Percentiles rank a stretch among this genome's conserved stretches.
Evolutionary conservation across 2,113 vertebrate genomes (phyloP).

Genomic region (Grammomys surdaster): DNA sequence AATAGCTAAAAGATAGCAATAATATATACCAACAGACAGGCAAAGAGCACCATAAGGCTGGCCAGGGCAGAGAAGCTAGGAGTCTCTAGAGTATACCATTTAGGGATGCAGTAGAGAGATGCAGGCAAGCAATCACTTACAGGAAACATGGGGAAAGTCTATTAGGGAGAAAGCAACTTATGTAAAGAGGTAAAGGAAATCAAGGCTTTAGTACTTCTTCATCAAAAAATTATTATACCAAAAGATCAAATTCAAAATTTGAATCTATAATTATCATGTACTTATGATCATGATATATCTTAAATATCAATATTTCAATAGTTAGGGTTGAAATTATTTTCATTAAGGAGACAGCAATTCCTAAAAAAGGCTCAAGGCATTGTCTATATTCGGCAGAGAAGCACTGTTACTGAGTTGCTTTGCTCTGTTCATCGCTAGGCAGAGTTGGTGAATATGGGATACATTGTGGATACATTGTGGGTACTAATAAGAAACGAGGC

Average conservation of each 20-base stretch:
- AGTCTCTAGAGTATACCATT: rapidly evolving
- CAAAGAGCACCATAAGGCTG: neutral
- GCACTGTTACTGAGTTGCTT: no score
- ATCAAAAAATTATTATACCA: neutral
- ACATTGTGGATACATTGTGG: neutral
- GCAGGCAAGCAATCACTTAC: rapidly evolving
- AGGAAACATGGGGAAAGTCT: no score
- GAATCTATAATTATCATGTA: neutral
- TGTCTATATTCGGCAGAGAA: neutral
- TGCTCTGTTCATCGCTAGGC: neutral
- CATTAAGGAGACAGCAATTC: neutral
- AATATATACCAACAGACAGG: neutral
- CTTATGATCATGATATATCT: neutral
- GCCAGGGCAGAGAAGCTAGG: neutral
- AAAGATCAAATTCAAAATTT: neutral
- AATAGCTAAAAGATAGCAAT: neutral
- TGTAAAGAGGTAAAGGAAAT: neutral
- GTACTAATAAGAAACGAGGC: neutral
- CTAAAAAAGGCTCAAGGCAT: neutral
- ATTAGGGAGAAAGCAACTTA: neutral
- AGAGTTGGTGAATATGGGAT: neutral
- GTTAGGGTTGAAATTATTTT: neutral
- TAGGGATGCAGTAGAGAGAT: neutral
- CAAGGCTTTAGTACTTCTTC: neutral
- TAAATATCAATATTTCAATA: neutral